A percentile compares a stretch with the other conserved stretches of the same genome.
Evolutionary conservation across 2,113 vertebrate species (phyloP).

Genomic region (Oreochromis aureus): DNA sequence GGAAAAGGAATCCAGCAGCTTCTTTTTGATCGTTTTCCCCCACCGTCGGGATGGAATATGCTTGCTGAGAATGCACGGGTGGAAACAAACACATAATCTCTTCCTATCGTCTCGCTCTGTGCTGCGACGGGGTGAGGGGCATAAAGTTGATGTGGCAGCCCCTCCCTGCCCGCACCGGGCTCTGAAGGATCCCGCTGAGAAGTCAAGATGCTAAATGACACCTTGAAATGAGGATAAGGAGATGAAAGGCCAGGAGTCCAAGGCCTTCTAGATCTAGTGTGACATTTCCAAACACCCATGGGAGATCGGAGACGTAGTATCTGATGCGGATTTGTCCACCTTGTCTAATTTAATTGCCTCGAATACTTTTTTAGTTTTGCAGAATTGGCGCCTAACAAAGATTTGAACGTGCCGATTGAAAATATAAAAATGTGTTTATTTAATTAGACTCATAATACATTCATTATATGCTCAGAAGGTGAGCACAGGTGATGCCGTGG

Average conservation of each 20-base stretch:
- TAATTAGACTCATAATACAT: background rate
- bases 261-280: conserved; percentile 38
- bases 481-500: background rate
- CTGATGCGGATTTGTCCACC: conserved; percentile 3
- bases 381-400: background rate
- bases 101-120: background rate
- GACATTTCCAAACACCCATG: conserved; percentile 55
- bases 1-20: conserved; percentile 46
- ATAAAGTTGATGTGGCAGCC: conserved; percentile 46
- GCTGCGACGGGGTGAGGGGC: conserved; percentile 37
- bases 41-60: conserved; percentile 20
- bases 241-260: conserved; percentile 55
- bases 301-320: conserved; percentile 25
- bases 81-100: conserved; percentile 11
- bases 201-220: conserved; percentile 71
- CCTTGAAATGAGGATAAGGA: conserved; percentile 54
- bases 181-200: conserved; percentile 44
- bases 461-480: background rate
- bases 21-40: conserved; percentile 8
- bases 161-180: conserved; percentile 36
- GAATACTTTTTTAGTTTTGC: background rate
- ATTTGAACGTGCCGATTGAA: background rate
- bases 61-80: conserved; percentile 11
- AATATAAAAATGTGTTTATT: background rate
- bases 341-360: conserved; percentile 3